phyloP scores from a whole-genome alignment of 1,140 invertebrate species.

The Heliothis virescens region DNA sequence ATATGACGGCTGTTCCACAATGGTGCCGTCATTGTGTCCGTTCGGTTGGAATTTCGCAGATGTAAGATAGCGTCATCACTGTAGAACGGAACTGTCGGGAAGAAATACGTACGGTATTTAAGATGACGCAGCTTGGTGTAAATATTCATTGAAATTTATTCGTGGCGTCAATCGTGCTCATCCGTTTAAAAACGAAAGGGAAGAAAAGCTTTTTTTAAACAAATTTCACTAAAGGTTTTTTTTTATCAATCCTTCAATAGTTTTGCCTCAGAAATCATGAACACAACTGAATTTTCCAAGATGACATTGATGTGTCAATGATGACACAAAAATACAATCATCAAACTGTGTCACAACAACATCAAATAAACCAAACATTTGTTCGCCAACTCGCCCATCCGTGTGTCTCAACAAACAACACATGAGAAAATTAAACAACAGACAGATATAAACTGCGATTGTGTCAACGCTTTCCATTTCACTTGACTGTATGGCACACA shows the following conservation, averaged over 20 bases:
- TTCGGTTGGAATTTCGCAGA: constrained; percentile 46
- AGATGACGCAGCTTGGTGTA: background rate
- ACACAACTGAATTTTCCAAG: too few relatives aligned
- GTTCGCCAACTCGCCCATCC: background rate
- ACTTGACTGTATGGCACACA: constrained; percentile 52
- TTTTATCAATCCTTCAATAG: too few relatives aligned
- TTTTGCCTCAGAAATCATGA: too few relatives aligned
- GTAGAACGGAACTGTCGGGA: constrained; percentile 1
- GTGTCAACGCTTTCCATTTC: constrained; percentile 63
- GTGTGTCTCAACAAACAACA: constrained; percentile 52
- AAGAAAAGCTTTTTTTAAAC: too few relatives aligned
- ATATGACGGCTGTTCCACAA: constrained; percentile 56
- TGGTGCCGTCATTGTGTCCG: constrained; percentile 50
- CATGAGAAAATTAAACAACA: constrained; percentile 70
- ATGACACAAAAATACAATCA: constrained; percentile 1
- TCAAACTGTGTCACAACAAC: constrained; percentile 1
- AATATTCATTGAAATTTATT: too few relatives aligned
- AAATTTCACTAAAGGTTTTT: too few relatives aligned
- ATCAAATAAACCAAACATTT: background rate
- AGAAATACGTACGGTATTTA: background rate
- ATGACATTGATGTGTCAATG: too few relatives aligned
- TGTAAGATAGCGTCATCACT: constrained; percentile 15
- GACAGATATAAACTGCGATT: constrained; percentile 29
- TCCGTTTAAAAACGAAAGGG: too few relatives aligned
- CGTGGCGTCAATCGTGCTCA: too few relatives aligned